Base-by-base conservation (phyloP, 2,888 invertebrate species). In the Parascotia fuliginaria region DNA sequence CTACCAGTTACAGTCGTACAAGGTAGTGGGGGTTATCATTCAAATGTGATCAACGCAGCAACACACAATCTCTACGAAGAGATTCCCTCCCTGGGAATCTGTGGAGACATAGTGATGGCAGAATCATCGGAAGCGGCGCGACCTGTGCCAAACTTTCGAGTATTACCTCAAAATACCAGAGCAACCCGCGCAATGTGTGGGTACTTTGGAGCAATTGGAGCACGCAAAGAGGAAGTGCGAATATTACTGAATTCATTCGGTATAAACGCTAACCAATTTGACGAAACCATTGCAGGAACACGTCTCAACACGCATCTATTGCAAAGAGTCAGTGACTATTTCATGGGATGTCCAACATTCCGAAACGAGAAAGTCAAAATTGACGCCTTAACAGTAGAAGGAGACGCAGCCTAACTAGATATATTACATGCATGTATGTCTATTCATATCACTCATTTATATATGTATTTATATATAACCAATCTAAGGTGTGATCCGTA, bases 41-140 rank as follows among this genome's bases (percentile, higher is more conserved):
- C 22, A 0, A 3, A 5, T 0, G n/a, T n/a, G 0, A 32, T 41
- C 11, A 16, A 12, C 13, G 9, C 9, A 5, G 12, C 7, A 1
- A 0, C 19, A 7, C 41, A 22, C n/a, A 32, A 32, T 22, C 41
- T 41, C 19, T 41, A 41, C 41, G 40, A 40, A 40, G 40, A 40
- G 19, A 40, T 40, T 2, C 40, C 40, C 0, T 31, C 31, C 1
- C 15, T 39, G 6, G 39, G 39, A 2, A 11, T 39, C 15, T 39
- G 39, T 29, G 28, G 40, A 40, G 40, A 40, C 13, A 9, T 40
- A 0, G 9, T 40, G 3, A 31, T 40, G 31, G 40, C 40, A 12
- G 31, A 29, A 15, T 5, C 40, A 9, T 29, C 40, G 6, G 40
- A 29, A 13, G 19, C 9, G 31, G 28, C 19, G 9, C 11, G 31